A percentile compares a stretch with the other conserved stretches of the same genome.
Evolutionary conservation across 2,888 invertebrate genomes (phyloP).

Genomic region (Icerya purchasi): DNA sequence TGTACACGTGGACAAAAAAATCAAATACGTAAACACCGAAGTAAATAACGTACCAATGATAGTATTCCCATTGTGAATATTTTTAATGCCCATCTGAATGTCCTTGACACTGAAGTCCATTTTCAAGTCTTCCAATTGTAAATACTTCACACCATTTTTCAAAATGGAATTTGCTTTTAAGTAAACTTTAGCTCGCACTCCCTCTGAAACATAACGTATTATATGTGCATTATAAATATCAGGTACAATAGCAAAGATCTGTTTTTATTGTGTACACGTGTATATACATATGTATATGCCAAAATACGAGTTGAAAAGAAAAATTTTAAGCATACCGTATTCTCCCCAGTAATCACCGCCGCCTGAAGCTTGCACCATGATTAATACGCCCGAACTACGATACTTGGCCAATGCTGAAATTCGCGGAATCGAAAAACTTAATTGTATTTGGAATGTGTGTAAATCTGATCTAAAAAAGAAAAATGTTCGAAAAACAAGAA

Average conservation of each 20-base stretch:
- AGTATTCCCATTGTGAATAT: constrained; percentile 55
- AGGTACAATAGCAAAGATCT: no score
- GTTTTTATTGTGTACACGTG: no score
- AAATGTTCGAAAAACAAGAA: background rate
- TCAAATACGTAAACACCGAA: no score
- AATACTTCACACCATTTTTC: constrained; percentile 38
- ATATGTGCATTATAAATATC: background rate
- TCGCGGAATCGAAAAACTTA: constrained; percentile 56
- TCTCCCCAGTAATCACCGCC: constrained; percentile 79
- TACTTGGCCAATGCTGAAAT: constrained; percentile 59
- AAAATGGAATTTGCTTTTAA: constrained; percentile 39
- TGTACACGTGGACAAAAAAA: no score
- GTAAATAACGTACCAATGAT: constrained; percentile 52
- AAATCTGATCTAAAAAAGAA: constrained; percentile 40
- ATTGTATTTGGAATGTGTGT: constrained; percentile 57
- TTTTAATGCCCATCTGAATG: constrained; percentile 68
- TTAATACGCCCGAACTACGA: constrained; percentile 55
- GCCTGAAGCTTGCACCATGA: constrained; percentile 60
- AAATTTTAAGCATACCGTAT: constrained; percentile 47
- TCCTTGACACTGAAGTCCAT: constrained; percentile 67
- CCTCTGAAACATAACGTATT: constrained; percentile 33
- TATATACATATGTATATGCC: background rate
- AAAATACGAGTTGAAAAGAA: no score
- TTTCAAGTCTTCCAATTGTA: constrained; percentile 52
- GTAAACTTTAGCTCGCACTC: constrained; percentile 63